Evolutionary conservation across 2,797 vertebrate species (phyloP), one percentile per base, ranked within the genome.

Genomic region (Babyrousa celebensis): DNA sequence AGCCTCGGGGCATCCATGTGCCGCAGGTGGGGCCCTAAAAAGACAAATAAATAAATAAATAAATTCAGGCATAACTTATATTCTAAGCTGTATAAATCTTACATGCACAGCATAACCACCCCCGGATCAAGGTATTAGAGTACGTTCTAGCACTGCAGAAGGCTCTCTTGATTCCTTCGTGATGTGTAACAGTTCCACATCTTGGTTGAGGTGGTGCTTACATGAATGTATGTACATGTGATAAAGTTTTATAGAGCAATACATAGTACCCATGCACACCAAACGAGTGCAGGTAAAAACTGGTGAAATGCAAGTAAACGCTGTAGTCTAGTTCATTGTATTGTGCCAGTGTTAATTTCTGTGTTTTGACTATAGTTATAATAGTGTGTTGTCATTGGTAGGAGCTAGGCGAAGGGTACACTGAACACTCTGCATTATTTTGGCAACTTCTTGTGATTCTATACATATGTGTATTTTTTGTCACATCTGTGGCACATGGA

Each of bases 381-480:
- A 3, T n/a, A 85, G 52, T 67, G 12, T 72, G 25, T 29, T 27
- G 70, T 23, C 10, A n/a, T 71, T 95, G 32, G 23, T 58, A 10
- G 62, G 21, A 78, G n/a, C 60, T 71, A 17, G 63, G 36, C 65
- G 27, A 74, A 86, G 43, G 15, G 15, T 40, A 60, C 5, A 5
- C 6, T 52, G 58, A 40, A 40, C 72, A 3, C 54, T 80, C 71
- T 58, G 27, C 1, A n/a, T 25, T 87, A 18, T 78, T 92, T 95
- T 87, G 48, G 72, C 9, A 75, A 82, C 78, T 95, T 95, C 25
- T 65, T 86, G 1, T 87, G 70, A 85, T 68, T 75, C 18, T 78
- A 0, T 79, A 75, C 36, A 36, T 36, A 36, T 36, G 36, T 36
- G 36, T 36, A 36, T 36, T 36, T 36, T 36, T 36, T 36, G 36